Evolutionary conservation across 2,113 vertebrate species (phyloP), one percentile per base, ranked within the genome.

Genomic region (Aldabrachelys gigantea): DNA sequence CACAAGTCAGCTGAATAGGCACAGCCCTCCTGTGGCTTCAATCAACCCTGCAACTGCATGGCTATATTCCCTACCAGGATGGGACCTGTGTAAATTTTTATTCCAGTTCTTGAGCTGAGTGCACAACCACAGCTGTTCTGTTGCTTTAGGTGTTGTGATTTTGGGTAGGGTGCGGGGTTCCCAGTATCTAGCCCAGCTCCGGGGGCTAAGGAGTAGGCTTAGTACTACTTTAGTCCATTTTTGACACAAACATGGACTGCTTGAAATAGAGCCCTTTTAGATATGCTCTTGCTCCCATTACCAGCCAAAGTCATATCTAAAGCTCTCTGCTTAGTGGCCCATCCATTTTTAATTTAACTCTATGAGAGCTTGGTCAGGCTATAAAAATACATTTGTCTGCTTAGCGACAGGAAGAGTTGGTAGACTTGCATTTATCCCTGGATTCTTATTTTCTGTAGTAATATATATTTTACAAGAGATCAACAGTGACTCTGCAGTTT

Each of bases 401-500:
- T 56, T 38, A 94, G 22, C 10, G 25, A 95, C 88, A 89, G 47
- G 2, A 29, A 22, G 52, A 14, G 22, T 82, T 21, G 35, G 6
- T 56, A 54, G 52, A 38, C 25, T 82, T 82, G 22, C 12, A 69
- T n/a, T 38, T 38, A n/a, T n/a, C 6, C 38, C 52, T 38, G 29
- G 49, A 22, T 0, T 47, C 78, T 41, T 1, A 54, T 27, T 11
- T 95, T 65, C 57, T 44, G 25, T 8, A 85, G 62, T 38, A 89
- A 13, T 80, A 69, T 84, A 19, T 8, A 90, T 6, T 13, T 76
- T 93, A 84, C 76, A 78, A 87, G 53, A 89, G 84, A 72, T 38
- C 52, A 88, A 35, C 44, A 93, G n/a, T 27, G 41, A 88, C 85
- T 54, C n/a, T n/a, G n/a, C 82, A 78, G 56, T 44, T 83, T 91